Base-by-base conservation (phyloP, 1,140 invertebrate genomes). In the Ceratina calcarata region DNA sequence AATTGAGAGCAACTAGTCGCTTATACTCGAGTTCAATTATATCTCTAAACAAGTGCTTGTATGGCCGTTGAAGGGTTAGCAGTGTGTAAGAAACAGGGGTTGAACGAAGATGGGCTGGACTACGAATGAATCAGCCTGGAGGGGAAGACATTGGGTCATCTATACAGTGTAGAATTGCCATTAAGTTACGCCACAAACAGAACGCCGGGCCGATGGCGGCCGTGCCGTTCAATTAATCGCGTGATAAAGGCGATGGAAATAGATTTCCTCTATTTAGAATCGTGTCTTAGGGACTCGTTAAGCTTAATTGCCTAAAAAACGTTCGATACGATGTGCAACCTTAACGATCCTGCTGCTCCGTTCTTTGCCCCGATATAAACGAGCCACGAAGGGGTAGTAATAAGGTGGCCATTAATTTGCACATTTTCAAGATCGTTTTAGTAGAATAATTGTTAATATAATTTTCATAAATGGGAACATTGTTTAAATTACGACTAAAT, bases 221-320 rank as follows among this genome's bases (percentile, higher is more conserved):
- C 74, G 75, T 82, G 85, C 22, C 68, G 74, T 83, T 84, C 81
- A 89, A 89, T 89, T 89, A 89, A 89, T 89, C 74, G 74, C 55
- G 22, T 13, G 74, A 60, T 68, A 69, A 69, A 76, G 24, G 53
- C 74, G 15, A 18, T 45, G 32, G 53, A 60, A 76, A 69, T 69
- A 60, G 64, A 76, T 68, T 76, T 76, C 74, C 32, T 69, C 20
- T 57, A 76, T 60, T 69, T 76, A 60, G 53, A 60, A 49, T 60
- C 74, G 32, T 68, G 64, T 49, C 55, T 58, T 27, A 18, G 32
- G 22, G 64, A 18, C 32, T 45, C 37, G 55, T 69, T 58, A 24
- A 57, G 20, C 53, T 60, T 18, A 49, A 49, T 49, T 20, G 37
- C n/a, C 32, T 45, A 22, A 76, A 76, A 58, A 76, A 32, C 3